Evolutionary conservation across 2,113 vertebrate species (phyloP).

Genomic region (Paratilapia polleni): DNA sequence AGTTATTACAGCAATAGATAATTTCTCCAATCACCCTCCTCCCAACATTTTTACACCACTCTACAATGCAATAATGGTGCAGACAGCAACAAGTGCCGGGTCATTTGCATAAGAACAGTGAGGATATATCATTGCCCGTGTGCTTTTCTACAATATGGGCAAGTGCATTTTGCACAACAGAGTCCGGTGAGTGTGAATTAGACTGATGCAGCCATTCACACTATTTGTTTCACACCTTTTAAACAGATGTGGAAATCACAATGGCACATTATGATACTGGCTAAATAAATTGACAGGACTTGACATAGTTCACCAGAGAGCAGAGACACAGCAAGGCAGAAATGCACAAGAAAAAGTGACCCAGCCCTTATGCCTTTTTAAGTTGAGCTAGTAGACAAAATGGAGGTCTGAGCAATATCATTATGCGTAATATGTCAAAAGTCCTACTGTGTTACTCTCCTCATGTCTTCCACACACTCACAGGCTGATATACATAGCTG

Average conservation of each 20-base stretch:
- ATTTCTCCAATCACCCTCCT: neutral
- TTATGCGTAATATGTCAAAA: neutral
- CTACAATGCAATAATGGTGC: neutral
- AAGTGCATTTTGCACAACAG: neutral
- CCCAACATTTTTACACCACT: neutral
- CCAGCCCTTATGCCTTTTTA: neutral
- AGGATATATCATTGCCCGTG: neutral
- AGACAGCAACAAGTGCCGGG: neutral
- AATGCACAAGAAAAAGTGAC: neutral
- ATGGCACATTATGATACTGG: neutral
- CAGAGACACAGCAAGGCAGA: neutral
- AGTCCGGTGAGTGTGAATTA: neutral
- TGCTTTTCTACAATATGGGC: neutral
- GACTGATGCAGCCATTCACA: neutral
- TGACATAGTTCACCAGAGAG: neutral
- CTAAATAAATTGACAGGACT: neutral
- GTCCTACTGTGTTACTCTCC: neutral
- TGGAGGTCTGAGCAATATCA: neutral
- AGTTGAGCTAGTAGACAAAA: neutral
- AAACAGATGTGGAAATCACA: constrained; percentile 12
- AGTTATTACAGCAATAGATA: neutral
- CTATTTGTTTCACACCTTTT: neutral
- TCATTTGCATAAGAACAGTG: constrained; percentile 26
- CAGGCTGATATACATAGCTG: neutral
- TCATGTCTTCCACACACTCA: neutral